Evolutionary conservation across 2,113 vertebrate genomes (phyloP).

Genomic region (Pseudopodoces humilis): DNA sequence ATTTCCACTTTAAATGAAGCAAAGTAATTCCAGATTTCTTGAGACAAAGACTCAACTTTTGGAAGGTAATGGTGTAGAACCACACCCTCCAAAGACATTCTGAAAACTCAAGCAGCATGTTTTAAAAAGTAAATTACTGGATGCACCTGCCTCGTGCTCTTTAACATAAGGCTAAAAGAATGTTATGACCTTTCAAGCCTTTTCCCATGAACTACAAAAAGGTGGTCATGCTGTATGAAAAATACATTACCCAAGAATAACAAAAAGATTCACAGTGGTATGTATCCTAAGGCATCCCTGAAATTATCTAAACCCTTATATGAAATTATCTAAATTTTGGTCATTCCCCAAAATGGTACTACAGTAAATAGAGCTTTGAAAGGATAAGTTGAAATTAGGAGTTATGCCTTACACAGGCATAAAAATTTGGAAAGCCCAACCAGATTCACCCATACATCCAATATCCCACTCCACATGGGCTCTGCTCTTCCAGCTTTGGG

Average conservation of each 20-base stretch:
- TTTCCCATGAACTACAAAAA: not conserved
- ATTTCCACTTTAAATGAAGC: not conserved
- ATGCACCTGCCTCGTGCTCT: not conserved
- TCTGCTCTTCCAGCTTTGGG: not conserved
- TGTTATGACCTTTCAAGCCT: not conserved
- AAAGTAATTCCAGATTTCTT: slow-evolving; percentile 3
- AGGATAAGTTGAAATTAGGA: not conserved
- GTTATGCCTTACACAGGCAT: not conserved
- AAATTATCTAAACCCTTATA: not conserved
- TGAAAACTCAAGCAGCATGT: not conserved
- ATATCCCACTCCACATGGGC: accelerated
- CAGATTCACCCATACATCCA: not conserved
- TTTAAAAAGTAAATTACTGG: not conserved
- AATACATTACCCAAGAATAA: not conserved
- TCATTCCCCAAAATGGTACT: not conserved
- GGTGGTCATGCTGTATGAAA: not conserved
- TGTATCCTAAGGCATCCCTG: not conserved
- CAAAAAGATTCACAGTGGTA: not conserved
- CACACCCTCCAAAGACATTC: not conserved
- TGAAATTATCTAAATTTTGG: not conserved
- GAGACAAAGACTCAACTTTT: not conserved
- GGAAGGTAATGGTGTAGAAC: not conserved
- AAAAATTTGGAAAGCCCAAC: not conserved
- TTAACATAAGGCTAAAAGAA: not conserved
- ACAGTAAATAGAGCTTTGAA: not conserved